Conservation (phyloP, 1,140 invertebrate species). For the Spodoptera frugiperda region DNA sequence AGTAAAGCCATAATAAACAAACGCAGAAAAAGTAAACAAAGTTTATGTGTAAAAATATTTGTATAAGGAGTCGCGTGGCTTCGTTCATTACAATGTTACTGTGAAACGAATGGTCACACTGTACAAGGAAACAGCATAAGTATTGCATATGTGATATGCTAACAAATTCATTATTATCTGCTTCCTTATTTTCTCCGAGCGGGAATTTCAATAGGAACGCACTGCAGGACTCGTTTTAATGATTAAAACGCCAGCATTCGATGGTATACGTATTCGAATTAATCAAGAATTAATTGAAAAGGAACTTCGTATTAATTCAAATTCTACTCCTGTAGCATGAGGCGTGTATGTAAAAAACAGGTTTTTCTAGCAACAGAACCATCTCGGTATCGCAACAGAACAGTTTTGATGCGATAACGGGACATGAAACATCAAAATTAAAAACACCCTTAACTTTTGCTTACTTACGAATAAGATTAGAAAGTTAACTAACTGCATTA, state of each 20-base stretch:
- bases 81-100: background rate
- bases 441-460: no score
- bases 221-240: background rate
- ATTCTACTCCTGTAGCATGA: no score
- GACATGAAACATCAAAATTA: no score
- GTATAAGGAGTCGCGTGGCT: background rate
- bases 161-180: background rate
- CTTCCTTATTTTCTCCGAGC: slow-evolving; percentile 6
- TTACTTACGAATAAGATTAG: slow-evolving; percentile 26
- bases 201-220: background rate
- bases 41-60: background rate
- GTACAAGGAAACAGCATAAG: slow-evolving; percentile 1
- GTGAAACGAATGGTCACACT: background rate
- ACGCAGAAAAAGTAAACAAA: background rate
- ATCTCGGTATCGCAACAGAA: no score
- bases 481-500: slow-evolving; percentile 59
- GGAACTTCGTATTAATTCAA: no score
- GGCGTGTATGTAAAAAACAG: no score
- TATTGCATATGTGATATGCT: slow-evolving; percentile 13
- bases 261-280: background rate
- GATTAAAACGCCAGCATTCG: background rate
- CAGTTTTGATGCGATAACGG: no score
- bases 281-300: no score
- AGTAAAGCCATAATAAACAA: background rate
- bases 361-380: no score